These are phyloP conservation scores for Calcarius ornatus DNA, from an alignment of 2,113 vertebrate genomes.

Conservation along the genomic window DNA sequence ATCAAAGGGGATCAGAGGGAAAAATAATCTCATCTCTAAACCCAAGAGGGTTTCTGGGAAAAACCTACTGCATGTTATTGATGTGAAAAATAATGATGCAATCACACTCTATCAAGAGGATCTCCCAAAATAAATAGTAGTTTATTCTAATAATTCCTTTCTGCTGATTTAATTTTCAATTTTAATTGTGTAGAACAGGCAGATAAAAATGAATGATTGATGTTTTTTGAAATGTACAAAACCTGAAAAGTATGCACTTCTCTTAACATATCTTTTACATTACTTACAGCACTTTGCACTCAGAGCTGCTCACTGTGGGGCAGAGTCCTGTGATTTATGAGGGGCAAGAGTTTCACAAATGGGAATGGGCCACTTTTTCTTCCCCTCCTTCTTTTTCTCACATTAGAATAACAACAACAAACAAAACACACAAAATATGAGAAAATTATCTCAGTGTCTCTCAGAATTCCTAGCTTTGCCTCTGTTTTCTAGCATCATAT, in stretches of 20 bases:
- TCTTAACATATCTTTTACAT: neutral
- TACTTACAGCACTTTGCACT: neutral
- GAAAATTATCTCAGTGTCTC: neutral
- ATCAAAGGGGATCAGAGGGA: neutral
- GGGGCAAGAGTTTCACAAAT: neutral
- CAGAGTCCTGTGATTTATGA: slow-evolving; percentile 5
- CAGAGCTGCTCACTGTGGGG: neutral
- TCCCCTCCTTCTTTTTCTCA: slow-evolving; percentile 5
- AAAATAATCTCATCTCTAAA: neutral
- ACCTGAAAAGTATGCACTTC: neutral
- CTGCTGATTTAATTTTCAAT: neutral
- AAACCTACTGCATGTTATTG: neutral
- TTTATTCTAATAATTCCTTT: neutral
- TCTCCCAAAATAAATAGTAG: neutral
- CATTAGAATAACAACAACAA: neutral
- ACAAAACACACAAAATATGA: neutral
- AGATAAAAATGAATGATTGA: neutral
- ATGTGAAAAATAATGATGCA: neutral
- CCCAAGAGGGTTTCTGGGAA: neutral
- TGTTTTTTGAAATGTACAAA: neutral
- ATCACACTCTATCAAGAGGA: neutral
- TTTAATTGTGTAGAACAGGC: neutral
- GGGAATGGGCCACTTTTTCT: neutral
- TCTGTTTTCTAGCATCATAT: slow-evolving; percentile 22
- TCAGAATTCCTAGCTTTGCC: slow-evolving; percentile 28